Conservation (phyloP, 2,888 invertebrate species). For the Stegophylla sp. region DNA sequence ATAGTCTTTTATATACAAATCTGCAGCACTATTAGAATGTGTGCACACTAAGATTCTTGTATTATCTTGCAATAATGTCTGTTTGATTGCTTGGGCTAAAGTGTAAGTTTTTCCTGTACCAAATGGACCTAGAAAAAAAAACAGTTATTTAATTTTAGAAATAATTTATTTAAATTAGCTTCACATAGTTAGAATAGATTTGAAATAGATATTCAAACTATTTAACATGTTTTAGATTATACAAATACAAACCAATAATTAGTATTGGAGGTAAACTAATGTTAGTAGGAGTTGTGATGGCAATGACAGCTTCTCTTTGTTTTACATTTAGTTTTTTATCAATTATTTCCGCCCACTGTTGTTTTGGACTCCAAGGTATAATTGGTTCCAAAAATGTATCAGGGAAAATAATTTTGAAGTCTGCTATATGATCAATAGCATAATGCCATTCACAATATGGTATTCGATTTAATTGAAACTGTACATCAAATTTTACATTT, state of each 20-base stretch:
- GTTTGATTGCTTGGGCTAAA: slow-evolving; percentile 76
- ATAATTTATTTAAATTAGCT: slow-evolving; percentile 1
- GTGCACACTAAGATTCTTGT: slow-evolving; percentile 82
- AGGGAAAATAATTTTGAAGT: slow-evolving; percentile 77
- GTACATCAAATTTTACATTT: slow-evolving; percentile 75
- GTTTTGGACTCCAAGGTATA: slow-evolving; percentile 73
- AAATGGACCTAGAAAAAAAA: slow-evolving; percentile 70
- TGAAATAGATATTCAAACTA: too few relatives aligned
- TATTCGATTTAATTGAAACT: slow-evolving; percentile 80
- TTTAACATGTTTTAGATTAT: too few relatives aligned
- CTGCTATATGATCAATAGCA: slow-evolving; percentile 78
- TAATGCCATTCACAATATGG: slow-evolving; percentile 86
- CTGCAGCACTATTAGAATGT: slow-evolving; percentile 86
- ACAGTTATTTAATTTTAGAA: neutral
- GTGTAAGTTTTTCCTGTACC: slow-evolving; percentile 90
- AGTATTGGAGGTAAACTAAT: slow-evolving; percentile 75
- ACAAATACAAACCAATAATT: slow-evolving; percentile 68
- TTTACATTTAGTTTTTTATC: slow-evolving; percentile 74
- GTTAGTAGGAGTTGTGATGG: slow-evolving; percentile 74
- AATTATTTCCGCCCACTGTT: slow-evolving; percentile 64
- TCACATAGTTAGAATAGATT: neutral
- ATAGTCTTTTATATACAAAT: slow-evolving; percentile 84
- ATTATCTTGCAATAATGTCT: slow-evolving; percentile 71
- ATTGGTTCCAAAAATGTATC: slow-evolving; percentile 71
- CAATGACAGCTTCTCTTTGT: slow-evolving; percentile 79